A percentile compares a stretch with the other conserved stretches of the same genome.
These are phyloP conservation scores for Hylaea fasciaria DNA, from an alignment of 2,888 invertebrate genomes.

Conservation along the genomic window DNA sequence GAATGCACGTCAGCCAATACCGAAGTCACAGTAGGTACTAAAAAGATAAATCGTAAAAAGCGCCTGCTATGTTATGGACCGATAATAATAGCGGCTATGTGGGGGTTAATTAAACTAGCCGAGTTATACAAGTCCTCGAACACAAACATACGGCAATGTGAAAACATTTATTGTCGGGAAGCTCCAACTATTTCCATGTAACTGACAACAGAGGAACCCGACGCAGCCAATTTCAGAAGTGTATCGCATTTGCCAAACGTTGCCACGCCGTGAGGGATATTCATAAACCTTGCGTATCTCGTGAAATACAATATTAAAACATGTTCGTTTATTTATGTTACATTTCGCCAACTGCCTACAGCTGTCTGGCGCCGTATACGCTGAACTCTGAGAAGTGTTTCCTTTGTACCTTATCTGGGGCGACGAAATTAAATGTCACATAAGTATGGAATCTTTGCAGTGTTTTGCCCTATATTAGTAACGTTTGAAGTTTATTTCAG, in stretches of 20 bases:
- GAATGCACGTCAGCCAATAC: too few relatives aligned
- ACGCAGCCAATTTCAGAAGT: slow-evolving; percentile 25
- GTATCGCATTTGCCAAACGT: slow-evolving; percentile 8
- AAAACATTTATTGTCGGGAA: slow-evolving; percentile 10
- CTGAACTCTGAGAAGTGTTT: slow-evolving; percentile 12
- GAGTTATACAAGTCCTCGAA: too few relatives aligned
- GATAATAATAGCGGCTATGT: too few relatives aligned
- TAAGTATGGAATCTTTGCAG: background rate
- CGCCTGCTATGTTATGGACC: too few relatives aligned
- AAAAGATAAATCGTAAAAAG: too few relatives aligned
- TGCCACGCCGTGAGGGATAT: slow-evolving; percentile 8
- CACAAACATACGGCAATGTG: too few relatives aligned
- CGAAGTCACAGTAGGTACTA: too few relatives aligned
- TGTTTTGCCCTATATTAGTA: background rate
- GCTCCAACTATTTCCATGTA: slow-evolving; percentile 6
- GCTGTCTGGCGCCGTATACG: slow-evolving; percentile 2
- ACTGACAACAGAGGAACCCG: slow-evolving; percentile 4
- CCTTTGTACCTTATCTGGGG: slow-evolving; percentile 8
- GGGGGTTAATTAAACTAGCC: too few relatives aligned
- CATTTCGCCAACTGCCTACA: slow-evolving; percentile 20
- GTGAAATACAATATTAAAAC: slow-evolving; percentile 32
- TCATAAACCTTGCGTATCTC: slow-evolving; percentile 15
- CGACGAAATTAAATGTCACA: slow-evolving; percentile 23
- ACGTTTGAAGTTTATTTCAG: background rate
- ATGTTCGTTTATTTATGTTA: slow-evolving; percentile 24